These are phyloP conservation scores for Lucifuga dentata DNA, from an alignment of 2,113 vertebrate genomes.

Conservation along the genomic window DNA sequence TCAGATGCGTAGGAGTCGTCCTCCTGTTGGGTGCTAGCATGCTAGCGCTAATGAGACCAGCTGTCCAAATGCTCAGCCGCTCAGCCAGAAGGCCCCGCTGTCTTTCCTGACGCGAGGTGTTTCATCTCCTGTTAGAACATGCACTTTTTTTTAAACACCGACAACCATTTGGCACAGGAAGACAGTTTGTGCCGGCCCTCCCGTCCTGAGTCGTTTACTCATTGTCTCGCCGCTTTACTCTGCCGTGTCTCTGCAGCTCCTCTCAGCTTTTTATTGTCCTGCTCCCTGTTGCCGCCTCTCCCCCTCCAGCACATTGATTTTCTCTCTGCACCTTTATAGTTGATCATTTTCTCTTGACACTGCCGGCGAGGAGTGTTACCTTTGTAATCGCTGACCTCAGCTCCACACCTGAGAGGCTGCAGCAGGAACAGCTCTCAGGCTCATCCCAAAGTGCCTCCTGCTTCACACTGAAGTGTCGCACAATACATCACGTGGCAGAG, in stretches of 20 bases:
- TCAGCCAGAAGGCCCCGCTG: conserved; percentile 67
- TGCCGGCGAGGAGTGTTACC: conserved; percentile 30
- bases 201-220: conserved; percentile 6
- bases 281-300: conserved; percentile 30
- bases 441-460: conserved; percentile 30
- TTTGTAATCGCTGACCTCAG: conserved; percentile 71
- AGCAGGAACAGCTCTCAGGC: conserved; percentile 51
- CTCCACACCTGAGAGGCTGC: conserved; percentile 67
- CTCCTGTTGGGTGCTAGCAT: conserved; percentile 75
- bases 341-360: conserved; percentile 66
- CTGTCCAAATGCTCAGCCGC: conserved; percentile 75
- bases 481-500: conserved; percentile 56
- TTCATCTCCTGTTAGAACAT: conserved; percentile 69
- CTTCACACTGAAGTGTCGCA: conserved; percentile 58
- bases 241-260: conserved; percentile 34
- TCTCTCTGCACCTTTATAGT: conserved; percentile 61
- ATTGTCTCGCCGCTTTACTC: conserved; percentile 11
- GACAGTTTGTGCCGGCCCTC: conserved; percentile 21
- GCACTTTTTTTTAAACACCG: conserved; percentile 63
- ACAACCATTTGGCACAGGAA: conserved; percentile 73
- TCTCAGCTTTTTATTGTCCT: conserved; percentile 35
- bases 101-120: conserved; percentile 73
- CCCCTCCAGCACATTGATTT: conserved; percentile 61
- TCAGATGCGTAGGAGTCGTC: conserved; percentile 68
- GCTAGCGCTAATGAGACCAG: conserved; percentile 75